Conservation (phyloP, 2,113 vertebrate species). For the Colaptes auratus region DNA sequence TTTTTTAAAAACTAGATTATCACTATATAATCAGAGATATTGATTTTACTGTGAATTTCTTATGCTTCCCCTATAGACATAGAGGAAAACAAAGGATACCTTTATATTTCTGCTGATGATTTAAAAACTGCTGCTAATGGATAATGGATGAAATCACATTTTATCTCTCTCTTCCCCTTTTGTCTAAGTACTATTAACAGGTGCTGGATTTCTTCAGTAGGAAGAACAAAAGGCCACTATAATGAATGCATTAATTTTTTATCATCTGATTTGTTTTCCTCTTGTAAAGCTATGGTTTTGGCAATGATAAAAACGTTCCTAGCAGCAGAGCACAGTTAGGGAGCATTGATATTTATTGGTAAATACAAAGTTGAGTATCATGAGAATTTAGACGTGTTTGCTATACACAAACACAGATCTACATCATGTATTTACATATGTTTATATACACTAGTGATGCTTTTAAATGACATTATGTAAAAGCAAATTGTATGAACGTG, state of each 20-base stretch:
- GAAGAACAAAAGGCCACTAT: not conserved
- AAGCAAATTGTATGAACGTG: not conserved
- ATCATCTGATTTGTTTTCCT: slow-evolving; percentile 4
- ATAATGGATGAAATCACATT: not conserved
- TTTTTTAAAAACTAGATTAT: not conserved
- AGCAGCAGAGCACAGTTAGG: not conserved
- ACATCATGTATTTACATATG: not conserved
- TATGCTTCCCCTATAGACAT: not conserved
- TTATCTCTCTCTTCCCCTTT: not conserved
- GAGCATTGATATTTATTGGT: not conserved
- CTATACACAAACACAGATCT: not conserved
- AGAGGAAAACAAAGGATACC: not conserved
- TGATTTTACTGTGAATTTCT: slow-evolving; percentile 9
- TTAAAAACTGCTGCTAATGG: slow-evolving; percentile 36
- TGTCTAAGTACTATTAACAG: not conserved
- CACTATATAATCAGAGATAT: not conserved
- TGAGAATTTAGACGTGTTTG: not conserved
- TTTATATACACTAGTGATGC: not conserved
- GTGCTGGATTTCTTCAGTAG: not conserved
- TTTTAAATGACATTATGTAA: not conserved
- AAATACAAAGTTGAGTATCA: not conserved
- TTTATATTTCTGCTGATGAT: not conserved
- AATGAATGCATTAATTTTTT: slow-evolving; percentile 15
- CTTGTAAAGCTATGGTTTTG: slow-evolving; percentile 10
- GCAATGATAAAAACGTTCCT: not conserved